Conservation (phyloP, 2,888 invertebrate species). For the Anthophora plumipes region DNA sequence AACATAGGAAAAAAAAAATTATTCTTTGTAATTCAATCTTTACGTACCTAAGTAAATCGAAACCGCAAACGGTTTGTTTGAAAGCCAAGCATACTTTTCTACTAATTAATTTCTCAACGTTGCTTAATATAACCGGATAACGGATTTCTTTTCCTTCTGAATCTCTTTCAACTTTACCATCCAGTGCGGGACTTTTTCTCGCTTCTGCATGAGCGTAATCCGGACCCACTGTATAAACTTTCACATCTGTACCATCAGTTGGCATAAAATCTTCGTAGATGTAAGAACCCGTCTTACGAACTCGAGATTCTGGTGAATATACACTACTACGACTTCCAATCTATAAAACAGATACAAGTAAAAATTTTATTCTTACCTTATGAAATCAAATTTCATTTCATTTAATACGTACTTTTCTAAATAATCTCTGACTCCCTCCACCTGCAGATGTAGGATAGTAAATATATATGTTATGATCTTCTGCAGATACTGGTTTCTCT, state of each 20-base stretch:
- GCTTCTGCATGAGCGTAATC: constrained; percentile 99
- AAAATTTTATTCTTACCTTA: constrained; percentile 14
- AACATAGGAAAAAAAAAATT: neutral
- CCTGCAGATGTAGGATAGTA: constrained; percentile 99
- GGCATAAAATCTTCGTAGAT: constrained; percentile 99
- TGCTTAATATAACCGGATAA: constrained; percentile 98
- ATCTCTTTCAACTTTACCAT: constrained; percentile 99
- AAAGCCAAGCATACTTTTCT: constrained; percentile 98
- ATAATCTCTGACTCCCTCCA: constrained; percentile 98
- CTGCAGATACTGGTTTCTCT: constrained; percentile 99
- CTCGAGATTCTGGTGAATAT: constrained; percentile 98
- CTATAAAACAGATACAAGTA: constrained; percentile 84
- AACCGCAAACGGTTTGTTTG: constrained; percentile 99
- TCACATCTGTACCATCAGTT: constrained; percentile 93
- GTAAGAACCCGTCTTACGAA: constrained; percentile 98
- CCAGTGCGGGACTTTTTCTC: constrained; percentile 98
- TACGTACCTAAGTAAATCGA: constrained; percentile 94
- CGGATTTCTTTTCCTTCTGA: constrained; percentile 99
- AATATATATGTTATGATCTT: constrained; percentile 99
- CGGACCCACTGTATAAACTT: constrained; percentile 99
- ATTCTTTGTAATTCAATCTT: neutral
- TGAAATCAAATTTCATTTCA: neutral
- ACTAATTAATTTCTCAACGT: constrained; percentile 98
- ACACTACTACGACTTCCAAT: constrained; percentile 99
- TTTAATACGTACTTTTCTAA: constrained; percentile 92